phyloP scores from a whole-genome alignment of 2,113 vertebrate genomes.

The Callionymus lyra region DNA sequence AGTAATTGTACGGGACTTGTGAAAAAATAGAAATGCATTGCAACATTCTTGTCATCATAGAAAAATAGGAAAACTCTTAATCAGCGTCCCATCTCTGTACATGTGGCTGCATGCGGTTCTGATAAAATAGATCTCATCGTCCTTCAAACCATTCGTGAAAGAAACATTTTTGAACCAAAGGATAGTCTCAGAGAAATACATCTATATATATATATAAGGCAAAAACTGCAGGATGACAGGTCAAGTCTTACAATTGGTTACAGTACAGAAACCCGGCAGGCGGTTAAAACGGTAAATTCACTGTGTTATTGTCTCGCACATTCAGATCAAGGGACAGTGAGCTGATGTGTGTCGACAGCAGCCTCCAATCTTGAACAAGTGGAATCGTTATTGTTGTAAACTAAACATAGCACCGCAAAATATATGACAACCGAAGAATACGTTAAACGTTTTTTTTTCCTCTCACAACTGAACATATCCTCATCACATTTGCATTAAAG shows the following conservation, averaged over 20 bases:
- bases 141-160: constrained; percentile 10
- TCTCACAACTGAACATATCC: constrained; percentile 46
- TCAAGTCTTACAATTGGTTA: too few species aligned
- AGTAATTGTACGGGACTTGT: constrained; percentile 15
- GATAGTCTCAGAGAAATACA: constrained; percentile 6
- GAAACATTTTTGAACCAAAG: constrained; percentile 1
- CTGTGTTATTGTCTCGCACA: constrained; percentile 17
- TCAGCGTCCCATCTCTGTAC: constrained; percentile 24
- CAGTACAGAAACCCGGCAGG: constrained; percentile 9
- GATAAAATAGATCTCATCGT: constrained; percentile 7
- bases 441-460: constrained; percentile 48
- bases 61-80: constrained; percentile 51
- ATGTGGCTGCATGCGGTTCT: constrained; percentile 13
- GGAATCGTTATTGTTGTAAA: constrained; percentile 18
- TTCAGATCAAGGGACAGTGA: constrained; percentile 8
- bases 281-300: constrained; percentile 12
- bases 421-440: constrained; percentile 59
- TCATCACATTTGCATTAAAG: constrained; percentile 58
- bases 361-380: constrained; percentile 7
- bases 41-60: constrained; percentile 40
- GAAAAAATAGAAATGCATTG: constrained; percentile 34
- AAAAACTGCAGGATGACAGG: constrained; percentile 16
- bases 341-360: constrained; percentile 8
- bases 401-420: constrained; percentile 58
- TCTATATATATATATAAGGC: constrained; percentile 13